A percentile compares a stretch with the other conserved stretches of the same genome.
Evolutionary conservation across 1,140 invertebrate species (phyloP).

Genomic region (Drosophila guanche): DNA sequence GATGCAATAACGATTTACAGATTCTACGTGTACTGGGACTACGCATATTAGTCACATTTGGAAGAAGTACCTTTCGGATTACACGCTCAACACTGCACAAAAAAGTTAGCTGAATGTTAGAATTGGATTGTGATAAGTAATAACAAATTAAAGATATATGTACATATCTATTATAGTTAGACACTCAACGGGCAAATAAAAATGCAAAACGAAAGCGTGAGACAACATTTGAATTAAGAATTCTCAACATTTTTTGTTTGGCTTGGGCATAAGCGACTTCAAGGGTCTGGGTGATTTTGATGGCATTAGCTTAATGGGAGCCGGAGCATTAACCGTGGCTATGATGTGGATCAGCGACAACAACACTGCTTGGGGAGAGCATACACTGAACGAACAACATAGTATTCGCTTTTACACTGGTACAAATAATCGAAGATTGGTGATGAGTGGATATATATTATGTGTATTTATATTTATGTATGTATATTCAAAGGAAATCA

Average conservation of each 20-base stretch:
- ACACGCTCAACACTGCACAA: constrained; percentile 27
- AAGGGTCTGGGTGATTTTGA: constrained; percentile 29
- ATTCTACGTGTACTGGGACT: constrained; percentile 20
- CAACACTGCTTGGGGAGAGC: constrained; percentile 65
- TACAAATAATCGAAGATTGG: constrained; percentile 57
- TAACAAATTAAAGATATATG: constrained; percentile 9
- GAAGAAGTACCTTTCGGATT: constrained; percentile 48
- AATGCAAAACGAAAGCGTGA: constrained; percentile 31
- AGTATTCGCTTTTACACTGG: constrained; percentile 78
- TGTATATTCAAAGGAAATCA: constrained; percentile 29
- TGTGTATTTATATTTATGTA: constrained; percentile 36
- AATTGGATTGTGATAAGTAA: constrained; percentile 33
- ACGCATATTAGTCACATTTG: constrained; percentile 41
- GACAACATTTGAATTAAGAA: constrained; percentile 16
- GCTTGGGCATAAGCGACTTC: constrained; percentile 46
- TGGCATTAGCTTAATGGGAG: constrained; percentile 61
- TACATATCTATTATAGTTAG: constrained; percentile 16
- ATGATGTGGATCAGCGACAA: constrained; percentile 73
- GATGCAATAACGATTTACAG: constrained; percentile 24
- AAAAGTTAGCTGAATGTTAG: constrained; percentile 33
- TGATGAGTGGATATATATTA: constrained; percentile 21
- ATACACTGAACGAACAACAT: constrained; percentile 82
- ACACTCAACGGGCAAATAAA: constrained; percentile 59
- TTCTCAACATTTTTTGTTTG: constrained; percentile 28
- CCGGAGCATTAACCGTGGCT: constrained; percentile 69